Base-by-base conservation (phyloP, 2,797 vertebrate species). In the Danio albolineatus region DNA sequence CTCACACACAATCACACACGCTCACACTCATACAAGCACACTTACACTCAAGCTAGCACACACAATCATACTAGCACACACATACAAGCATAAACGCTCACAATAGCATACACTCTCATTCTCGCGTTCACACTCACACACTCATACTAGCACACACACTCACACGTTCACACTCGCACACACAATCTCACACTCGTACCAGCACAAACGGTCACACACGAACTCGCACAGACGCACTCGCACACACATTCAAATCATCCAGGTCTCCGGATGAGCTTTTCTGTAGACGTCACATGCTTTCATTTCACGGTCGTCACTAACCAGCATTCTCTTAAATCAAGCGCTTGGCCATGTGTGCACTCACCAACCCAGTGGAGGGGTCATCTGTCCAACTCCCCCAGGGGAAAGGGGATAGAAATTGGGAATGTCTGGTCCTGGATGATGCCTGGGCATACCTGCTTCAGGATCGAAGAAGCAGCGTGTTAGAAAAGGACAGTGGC, bases 331-430 rank as follows among this genome's bases (percentile, higher is more conserved):
- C 56, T 49, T 41, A n/a, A n/a, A n/a, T n/a, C n/a, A n/a, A 66
- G 7, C 13, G 1, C 44, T 66, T 36, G 48, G 16, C 19, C 49
- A 65, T 16, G 39, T 66, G 53, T 60, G 9, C 5, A 95, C 96
- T 97, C 94, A 99, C 98, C 98, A 99, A 94, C 97, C 97, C 85
- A 99, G 93, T 70, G 97, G 97, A 83, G 98, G 98, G 66, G 98
- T 98, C 90, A 99, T 96, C 93, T 98, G 98, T 79, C 98, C 98
- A 46, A 99, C 96, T 81, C 95, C 96, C 73, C 97, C 96, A 14
- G 97, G 97, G 89, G 97, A 99, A 87, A 99, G 93, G 10, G 98
- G 94, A 92, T 99, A 99, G 91, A 98, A 99, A 89, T 96, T 97
- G 83, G 98, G 89, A 89, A 99, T 97, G 89, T 99, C 98, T 78